Base-by-base conservation (phyloP, 2,888 invertebrate species). In the Callosobruchus maculatus region DNA sequence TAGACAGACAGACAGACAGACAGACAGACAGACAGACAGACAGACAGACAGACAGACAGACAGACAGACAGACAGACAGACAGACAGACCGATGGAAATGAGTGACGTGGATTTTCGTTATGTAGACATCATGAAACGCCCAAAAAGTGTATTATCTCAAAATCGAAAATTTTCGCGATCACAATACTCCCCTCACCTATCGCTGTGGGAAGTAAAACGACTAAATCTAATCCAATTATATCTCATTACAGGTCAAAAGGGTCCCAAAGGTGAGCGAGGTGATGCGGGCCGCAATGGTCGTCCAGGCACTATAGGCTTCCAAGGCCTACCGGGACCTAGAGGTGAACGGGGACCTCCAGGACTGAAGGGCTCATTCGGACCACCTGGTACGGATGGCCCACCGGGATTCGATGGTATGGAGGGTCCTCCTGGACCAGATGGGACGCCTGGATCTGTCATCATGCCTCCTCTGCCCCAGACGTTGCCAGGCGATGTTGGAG, bases 271-370 rank as follows among this genome's bases (percentile, higher is more conserved):
- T 71, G 89, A 89, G 72, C 79, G 79, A 0, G 91, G 91, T 21
- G 88, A 88, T 20, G 79, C 85, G 68, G 91, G 90, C 31, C 80
- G 88, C 22, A 85, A 88, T 74, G 91, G 91, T 20, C 84, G 86
- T 22, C 84, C 87, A 0, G 90, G 90, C n/a, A 76, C 84, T 26
- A 86, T 87, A 66, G 94, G 94, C 73, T 88, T 87, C 70, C 87
- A 87, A 7, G 95, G 95, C 70, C 85, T 90, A 0, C 86, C 88
- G 67, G 92, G 92, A 84, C 84, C 84, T 18, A 84, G 85, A 70
- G 90, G 90, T 21, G 81, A 85, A 20, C 87, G 87, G 83, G 85
- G 91, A 69, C 73, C 86, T 84, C 73, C 77, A 85, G 90, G 90
- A 75, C 89, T 87, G 67, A 80, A 86, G 2, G 92, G 92, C 5